Evolutionary conservation across 2,888 invertebrate genomes (phyloP), one percentile per base, ranked within the genome.

Genomic region (Caradrina kadenii): DNA sequence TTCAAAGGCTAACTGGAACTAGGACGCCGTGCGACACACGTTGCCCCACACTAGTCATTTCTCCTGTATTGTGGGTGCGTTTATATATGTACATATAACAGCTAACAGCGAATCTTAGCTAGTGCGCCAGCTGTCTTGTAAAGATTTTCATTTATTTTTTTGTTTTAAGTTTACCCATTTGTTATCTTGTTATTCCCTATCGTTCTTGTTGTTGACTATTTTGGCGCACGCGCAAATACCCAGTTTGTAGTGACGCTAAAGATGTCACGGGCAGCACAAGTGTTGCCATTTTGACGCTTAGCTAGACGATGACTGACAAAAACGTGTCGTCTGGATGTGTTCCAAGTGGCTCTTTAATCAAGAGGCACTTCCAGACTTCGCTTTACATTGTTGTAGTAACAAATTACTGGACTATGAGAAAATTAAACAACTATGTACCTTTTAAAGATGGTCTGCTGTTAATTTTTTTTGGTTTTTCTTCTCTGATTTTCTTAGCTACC

Each of bases 271-370:
- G 7, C 10, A 39, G 10, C 35, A 19, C 15, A 22, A 52, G 15
- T 31, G 5, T 21, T n/a, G 49, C n/a, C 19, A 17, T n/a, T 69
- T 19, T 22, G 22, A 42, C 26, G 2, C 42, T 19, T 22, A 45
- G 45, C 22, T 53, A 53, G 50, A 73, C 26, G 39, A 73, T 63
- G 11, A 63, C 53, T 53, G 69, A 73, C 53, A n/a, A 6, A 21
- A 39, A 11, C 39, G 26, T 54, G 48, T 39, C 35, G 19, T 19
- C 39, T 31, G 11, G 21, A 73, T 21, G 1, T 26, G 15, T 26
- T 48, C 17, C 45, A 61, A 53, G 45, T 45, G 63, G 53, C 21
- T 49, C 26, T 35, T 19, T 11, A 21, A 45, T 62, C 45, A 21
- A 48, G n/a, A 48, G 45, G 48, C 6, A 39, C 39, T 22, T 45